Evolutionary conservation across 1,140 invertebrate species (phyloP).

Genomic region (Gonioctena quinquepunctata): DNA sequence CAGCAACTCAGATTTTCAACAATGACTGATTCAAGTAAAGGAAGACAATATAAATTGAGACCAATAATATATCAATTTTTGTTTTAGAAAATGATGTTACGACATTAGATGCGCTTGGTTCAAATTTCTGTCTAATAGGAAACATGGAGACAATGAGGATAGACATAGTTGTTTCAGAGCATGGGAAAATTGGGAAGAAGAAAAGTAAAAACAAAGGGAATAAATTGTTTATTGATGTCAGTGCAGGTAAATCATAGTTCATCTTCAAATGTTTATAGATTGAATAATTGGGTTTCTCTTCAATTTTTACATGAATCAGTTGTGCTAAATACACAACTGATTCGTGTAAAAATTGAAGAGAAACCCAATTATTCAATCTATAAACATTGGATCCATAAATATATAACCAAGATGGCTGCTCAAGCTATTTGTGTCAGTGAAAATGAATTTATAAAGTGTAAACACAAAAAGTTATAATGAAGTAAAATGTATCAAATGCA

Average conservation of each 20-base stretch:
- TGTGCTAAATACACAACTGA: too few relatives aligned
- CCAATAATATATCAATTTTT: neutral
- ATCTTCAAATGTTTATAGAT: neutral
- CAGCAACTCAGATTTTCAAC: constrained; percentile 73
- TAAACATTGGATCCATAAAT: too few relatives aligned
- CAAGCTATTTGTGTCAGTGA: too few relatives aligned
- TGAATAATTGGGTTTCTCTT: too few relatives aligned
- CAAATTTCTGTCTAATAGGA: constrained; percentile 85
- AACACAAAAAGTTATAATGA: too few relatives aligned
- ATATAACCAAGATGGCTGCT: too few relatives aligned
- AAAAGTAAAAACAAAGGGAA: constrained; percentile 55
- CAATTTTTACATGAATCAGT: too few relatives aligned
- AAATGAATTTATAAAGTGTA: too few relatives aligned
- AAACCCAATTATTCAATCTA: too few relatives aligned
- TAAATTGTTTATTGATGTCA: constrained; percentile 40
- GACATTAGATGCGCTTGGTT: constrained; percentile 84
- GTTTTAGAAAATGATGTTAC: constrained; percentile 61
- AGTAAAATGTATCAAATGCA: too few relatives aligned
- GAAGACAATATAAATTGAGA: constrained; percentile 16
- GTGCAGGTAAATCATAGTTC: constrained; percentile 26
- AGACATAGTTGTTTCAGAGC: constrained; percentile 91
- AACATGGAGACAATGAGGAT: constrained; percentile 86
- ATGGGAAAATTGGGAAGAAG: constrained; percentile 61
- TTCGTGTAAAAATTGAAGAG: too few relatives aligned
- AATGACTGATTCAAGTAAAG: constrained; percentile 45